A percentile compares a stretch with the other conserved stretches of the same genome.
Evolutionary conservation across 2,888 invertebrate species (phyloP).

Genomic region (Orchesella flavescens): DNA sequence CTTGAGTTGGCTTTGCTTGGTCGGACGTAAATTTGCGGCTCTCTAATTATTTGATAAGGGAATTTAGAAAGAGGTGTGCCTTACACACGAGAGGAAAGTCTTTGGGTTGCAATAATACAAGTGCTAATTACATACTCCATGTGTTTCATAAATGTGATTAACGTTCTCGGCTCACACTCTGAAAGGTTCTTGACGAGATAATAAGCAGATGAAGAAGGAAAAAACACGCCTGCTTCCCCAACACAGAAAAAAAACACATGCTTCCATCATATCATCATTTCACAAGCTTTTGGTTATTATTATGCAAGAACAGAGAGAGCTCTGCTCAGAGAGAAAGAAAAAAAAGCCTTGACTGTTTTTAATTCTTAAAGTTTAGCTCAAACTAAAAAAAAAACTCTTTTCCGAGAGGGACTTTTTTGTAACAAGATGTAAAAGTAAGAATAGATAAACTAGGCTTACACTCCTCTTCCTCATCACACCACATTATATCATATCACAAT

Average conservation of each 20-base stretch:
- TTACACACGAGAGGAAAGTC: constrained; percentile 65
- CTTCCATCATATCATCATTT: not conserved
- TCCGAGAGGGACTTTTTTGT: constrained; percentile 58
- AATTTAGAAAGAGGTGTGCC: constrained; percentile 69
- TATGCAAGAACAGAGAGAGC: too few relatives aligned
- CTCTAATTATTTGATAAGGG: constrained; percentile 70
- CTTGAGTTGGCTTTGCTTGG: not conserved
- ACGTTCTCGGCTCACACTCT: constrained; percentile 57
- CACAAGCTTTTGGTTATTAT: not conserved
- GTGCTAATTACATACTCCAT: constrained; percentile 63
- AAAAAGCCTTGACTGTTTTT: not conserved
- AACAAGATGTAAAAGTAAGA: constrained; percentile 42
- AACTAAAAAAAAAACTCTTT: not conserved
- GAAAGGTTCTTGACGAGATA: constrained; percentile 69
- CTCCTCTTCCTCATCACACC: constrained; percentile 59
- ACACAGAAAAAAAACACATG: constrained; percentile 13
- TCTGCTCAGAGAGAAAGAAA: too few relatives aligned
- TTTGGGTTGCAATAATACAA: constrained; percentile 71
- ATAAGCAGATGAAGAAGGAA: constrained; percentile 67
- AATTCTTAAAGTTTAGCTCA: not conserved
- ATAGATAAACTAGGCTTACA: constrained; percentile 56
- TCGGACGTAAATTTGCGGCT: constrained; percentile 40
- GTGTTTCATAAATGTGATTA: constrained; percentile 72
- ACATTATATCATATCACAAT: constrained; percentile 56
- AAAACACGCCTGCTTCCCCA: constrained; percentile 64